Evolutionary conservation across 1,140 invertebrate genomes (phyloP), one percentile per base, ranked within the genome.

Genomic region (Venustaconcha ellipsiformis): DNA sequence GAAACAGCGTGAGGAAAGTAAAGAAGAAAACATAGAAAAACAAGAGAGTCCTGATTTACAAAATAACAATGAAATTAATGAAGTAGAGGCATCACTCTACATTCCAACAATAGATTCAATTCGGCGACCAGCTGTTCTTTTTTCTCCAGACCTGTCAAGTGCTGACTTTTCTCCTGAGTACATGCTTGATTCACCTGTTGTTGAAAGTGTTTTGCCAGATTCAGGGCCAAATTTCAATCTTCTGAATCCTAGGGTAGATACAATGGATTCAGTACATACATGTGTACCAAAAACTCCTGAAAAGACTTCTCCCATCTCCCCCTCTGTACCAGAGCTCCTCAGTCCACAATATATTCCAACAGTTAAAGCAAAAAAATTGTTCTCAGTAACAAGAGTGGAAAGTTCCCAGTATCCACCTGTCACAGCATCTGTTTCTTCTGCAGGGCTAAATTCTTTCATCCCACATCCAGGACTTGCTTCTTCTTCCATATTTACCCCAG

Each of bases 351-450:
- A 86, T 64, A 82, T 78, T 72, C 79, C 81, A 2, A 80, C 79
- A 48, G 83, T 80, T 13, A 84, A 83, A 76, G 86, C 85, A 59
- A 85, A 86, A 72, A 88, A 88, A 74, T 83, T 88, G 56, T 88
- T 88, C 66, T 86, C 85, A 58, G 87, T 88, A 17, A 86, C 82
- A 59, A 78, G 80, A 70, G 87, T 87, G 1, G 69, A 70, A n/a
- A 79, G 70, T n/a, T 70, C 81, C 48, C 57, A 37, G 30, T 5
- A 2, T 37, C 23, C 57, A 72, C 8, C 58, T 72, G 13, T 72
- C 82, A 23, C 69, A 72, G 8, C 20, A 5, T 37, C 30, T 37
- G 30, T 37, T 37, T 37, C 70, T 3, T 56, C 60, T 23, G 37
- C 57, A 3, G 14, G 18, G 48, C 26, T 57, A 48, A 20, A 63